phyloP scores from a whole-genome alignment of 2,888 invertebrate genomes.

The Merodon equestris region DNA sequence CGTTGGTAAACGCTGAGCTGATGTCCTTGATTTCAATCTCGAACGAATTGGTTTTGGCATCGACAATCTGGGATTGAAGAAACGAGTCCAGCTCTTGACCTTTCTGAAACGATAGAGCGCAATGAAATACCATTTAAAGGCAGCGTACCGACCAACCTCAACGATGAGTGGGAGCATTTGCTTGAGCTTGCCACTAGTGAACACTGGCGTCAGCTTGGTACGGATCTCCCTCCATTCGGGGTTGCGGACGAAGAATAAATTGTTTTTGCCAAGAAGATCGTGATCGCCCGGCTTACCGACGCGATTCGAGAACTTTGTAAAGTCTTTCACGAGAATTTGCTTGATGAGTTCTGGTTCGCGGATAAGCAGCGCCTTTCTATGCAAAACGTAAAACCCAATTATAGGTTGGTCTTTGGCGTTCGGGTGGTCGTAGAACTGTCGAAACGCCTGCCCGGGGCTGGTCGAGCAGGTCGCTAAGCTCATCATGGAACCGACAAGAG shows the following conservation, averaged over 20 bases:
- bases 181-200: constrained; percentile 77
- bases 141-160: constrained; percentile 71
- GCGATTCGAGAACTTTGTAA: constrained; percentile 77
- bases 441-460: constrained; percentile 72
- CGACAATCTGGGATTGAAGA: constrained; percentile 17
- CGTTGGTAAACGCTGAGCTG: constrained; percentile 69
- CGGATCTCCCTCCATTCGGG: constrained; percentile 78
- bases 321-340: constrained; percentile 79
- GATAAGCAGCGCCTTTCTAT: constrained; percentile 77
- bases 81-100: constrained; percentile 69
- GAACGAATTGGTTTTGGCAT: background rate
- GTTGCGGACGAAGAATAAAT: constrained; percentile 78
- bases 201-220: constrained; percentile 78
- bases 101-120: constrained; percentile 65
- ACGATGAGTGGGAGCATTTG: constrained; percentile 75
- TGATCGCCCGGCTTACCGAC: constrained; percentile 71
- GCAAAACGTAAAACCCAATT: constrained; percentile 76
- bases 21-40: constrained; percentile 69
- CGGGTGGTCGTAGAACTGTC: constrained; percentile 72
- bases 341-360: constrained; percentile 79
- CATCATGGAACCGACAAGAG: constrained; percentile 77
- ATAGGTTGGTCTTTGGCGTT: constrained; percentile 69
- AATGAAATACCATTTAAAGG: too few species aligned
- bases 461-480: constrained; percentile 72
- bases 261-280: constrained; percentile 77